phyloP scores from a whole-genome alignment of 2,113 vertebrate genomes.

The Phaetusa simplex region DNA sequence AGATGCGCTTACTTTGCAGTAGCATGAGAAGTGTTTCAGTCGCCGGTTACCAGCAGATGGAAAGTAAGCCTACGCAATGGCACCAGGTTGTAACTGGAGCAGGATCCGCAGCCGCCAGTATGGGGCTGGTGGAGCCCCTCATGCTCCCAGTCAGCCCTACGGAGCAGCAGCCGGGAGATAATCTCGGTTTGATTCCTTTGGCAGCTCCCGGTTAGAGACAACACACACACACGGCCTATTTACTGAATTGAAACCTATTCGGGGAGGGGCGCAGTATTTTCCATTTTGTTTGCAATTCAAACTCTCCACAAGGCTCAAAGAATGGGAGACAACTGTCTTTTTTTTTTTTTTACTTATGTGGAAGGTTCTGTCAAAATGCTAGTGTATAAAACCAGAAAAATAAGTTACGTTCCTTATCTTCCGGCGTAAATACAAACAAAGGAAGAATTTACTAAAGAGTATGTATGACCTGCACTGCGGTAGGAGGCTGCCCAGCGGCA shows the following conservation, averaged over 20 bases:
- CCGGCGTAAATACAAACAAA: background rate
- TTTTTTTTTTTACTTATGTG: background rate
- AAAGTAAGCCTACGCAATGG: background rate
- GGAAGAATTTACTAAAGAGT: background rate
- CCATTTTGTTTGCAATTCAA: background rate
- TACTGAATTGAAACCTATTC: background rate
- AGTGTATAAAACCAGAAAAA: background rate
- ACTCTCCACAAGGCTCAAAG: background rate
- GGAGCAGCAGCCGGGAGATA: background rate
- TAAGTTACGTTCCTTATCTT: background rate
- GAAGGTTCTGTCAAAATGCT: background rate
- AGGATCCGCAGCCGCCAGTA: accelerated
- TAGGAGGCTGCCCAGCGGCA: background rate
- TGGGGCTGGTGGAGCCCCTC: background rate
- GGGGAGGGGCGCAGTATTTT: background rate
- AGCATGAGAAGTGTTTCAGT: background rate
- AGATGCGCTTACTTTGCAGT: background rate
- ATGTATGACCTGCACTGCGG: background rate
- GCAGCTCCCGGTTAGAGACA: background rate
- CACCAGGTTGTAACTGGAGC: background rate
- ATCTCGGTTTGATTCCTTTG: background rate
- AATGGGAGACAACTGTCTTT: background rate
- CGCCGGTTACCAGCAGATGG: background rate
- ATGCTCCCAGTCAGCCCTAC: background rate
- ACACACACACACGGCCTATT: background rate